These are phyloP conservation scores for Idaea dimidiata DNA, from an alignment of 2,888 invertebrate species.

Conservation along the genomic window DNA sequence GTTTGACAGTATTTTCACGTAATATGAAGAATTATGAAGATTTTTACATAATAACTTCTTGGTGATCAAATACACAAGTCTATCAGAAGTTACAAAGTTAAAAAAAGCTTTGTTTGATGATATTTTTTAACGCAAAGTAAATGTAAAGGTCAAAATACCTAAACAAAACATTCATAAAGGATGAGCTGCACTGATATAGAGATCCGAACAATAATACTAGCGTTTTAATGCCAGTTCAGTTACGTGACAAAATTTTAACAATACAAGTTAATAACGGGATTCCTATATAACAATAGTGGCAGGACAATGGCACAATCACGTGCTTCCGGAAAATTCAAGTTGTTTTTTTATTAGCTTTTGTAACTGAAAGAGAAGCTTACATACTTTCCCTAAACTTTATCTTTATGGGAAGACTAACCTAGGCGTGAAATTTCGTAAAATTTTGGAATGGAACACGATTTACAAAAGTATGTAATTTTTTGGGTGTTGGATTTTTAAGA, in stretches of 20 bases:
- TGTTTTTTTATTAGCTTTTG: slow-evolving; percentile 14
- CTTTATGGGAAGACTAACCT: not conserved
- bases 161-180: not conserved
- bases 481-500: too few species aligned
- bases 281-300: slow-evolving; percentile 31
- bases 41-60: too few species aligned
- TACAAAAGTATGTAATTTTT: too few species aligned
- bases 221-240: slow-evolving; percentile 8
- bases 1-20: not conserved
- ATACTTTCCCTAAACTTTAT: not conserved
- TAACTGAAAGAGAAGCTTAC: not conserved
- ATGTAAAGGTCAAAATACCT: not conserved
- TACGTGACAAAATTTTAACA: slow-evolving; percentile 21
- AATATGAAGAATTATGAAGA: too few species aligned
- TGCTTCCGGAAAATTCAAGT: slow-evolving; percentile 20
- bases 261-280: slow-evolving; percentile 32
- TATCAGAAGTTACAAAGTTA: too few species aligned
- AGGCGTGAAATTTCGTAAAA: too few species aligned
- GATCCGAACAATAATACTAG: not conserved
- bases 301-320: slow-evolving; percentile 37
- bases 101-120: too few species aligned
- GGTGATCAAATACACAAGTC: too few species aligned
- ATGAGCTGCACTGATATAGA: not conserved
- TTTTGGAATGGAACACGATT: too few species aligned
- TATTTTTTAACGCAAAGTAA: too few species aligned